Base-by-base conservation (phyloP, 2,113 vertebrate genomes). In the Pyrgilauda ruficollis region DNA sequence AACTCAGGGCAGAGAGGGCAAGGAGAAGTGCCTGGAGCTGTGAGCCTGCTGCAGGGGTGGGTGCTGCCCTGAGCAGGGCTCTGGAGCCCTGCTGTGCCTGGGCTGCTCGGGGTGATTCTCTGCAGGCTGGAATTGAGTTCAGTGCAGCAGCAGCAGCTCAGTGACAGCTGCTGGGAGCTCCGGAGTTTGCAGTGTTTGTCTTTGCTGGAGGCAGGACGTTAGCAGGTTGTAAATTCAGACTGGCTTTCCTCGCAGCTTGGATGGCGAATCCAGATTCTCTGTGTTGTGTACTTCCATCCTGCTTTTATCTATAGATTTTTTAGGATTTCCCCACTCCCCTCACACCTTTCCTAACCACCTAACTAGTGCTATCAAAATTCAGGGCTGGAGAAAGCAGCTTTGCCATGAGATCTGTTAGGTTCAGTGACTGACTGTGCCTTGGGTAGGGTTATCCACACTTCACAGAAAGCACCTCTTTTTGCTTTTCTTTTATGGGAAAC, bases 191-290 rank as follows among this genome's bases (percentile, higher is more conserved):
- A 76, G 86, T 37, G 85, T 94, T 97, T 91, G 10, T 94, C 88
- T 97, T 84, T 63, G 91, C 90, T 95, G 82, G 31, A 96, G 89
- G 91, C 93, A 84, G 43, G 79, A 41, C 77, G 88, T 87, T 96
- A 90, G 77, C 85, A 95, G 89, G 61, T 84, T 94, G 90, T 92
- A 96, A 96, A 97, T 94, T 94, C 72, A 96, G 66, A 74, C 20
- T 80, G 67, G 66, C 28, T 88, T 95, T 96, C 74, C 73, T 94
- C n/a, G 17, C 52, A 56, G 56, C 44, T 77, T 74, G 67, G 87
- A 69, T 83, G 93, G 49, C 68, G 93, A 59, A 55, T 39, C 47
- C 83, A 66, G 44, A 50, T 70, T 84, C 37, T 85, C 24, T 74
- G 26, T 46, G 62, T 80, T 90, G 27, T 47, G 28, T 30, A 21